Conservation (phyloP, 2,113 vertebrate species). For the Catharus fuscescens region DNA sequence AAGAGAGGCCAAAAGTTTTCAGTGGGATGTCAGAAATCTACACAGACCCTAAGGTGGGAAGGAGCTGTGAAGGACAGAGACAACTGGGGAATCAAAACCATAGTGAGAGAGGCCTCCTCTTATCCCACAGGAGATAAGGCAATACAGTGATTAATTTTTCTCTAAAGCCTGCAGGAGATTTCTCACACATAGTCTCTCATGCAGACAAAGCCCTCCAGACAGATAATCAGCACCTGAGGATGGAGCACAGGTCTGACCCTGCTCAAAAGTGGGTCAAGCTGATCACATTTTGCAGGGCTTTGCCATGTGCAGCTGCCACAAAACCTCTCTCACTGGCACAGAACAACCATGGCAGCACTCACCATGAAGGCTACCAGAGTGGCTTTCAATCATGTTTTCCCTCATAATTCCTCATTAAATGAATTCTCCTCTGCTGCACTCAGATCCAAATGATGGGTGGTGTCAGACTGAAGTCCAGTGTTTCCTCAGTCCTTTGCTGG, state of each 20-base stretch:
- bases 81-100: not conserved
- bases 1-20: not conserved
- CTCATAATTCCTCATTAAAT: not conserved
- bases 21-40: not conserved
- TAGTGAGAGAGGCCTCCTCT: not conserved
- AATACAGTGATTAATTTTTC: not conserved
- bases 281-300: not conserved
- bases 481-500: not conserved
- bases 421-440: not conserved
- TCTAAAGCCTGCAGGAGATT: not conserved
- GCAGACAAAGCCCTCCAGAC: constrained; percentile 26
- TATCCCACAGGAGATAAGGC: not conserved
- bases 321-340: not conserved
- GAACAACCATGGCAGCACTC: not conserved
- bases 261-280: constrained; percentile 48
- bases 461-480: not conserved
- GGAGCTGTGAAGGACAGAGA: not conserved
- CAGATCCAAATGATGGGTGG: not conserved
- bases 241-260: not conserved
- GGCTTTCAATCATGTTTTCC: not conserved
- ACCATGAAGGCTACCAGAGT: rapidly evolving
- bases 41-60: not conserved
- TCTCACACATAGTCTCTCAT: not conserved
- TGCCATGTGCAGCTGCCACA: not conserved
- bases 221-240: constrained; percentile 24